phyloP scores from a whole-genome alignment of 2,888 invertebrate species.

The Falcaria lacertinaria region DNA sequence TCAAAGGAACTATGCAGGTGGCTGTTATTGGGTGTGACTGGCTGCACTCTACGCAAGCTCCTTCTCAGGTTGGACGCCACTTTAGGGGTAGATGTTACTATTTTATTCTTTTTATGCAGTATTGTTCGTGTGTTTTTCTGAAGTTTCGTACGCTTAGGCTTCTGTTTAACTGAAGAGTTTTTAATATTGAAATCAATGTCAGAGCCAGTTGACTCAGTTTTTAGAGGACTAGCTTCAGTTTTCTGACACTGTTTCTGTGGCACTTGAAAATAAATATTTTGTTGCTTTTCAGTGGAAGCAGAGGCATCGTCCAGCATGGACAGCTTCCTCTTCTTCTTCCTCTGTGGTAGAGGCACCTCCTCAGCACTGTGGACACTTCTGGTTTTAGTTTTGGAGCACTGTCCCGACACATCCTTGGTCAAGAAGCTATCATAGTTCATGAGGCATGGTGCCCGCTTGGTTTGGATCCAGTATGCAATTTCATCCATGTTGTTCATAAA shows the following conservation, averaged over 20 bases:
- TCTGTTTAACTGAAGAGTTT: constrained; percentile 42
- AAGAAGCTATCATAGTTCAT: constrained; percentile 57
- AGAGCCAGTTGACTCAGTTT: constrained; percentile 47
- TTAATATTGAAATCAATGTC: constrained; percentile 64
- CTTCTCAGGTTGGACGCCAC: constrained; percentile 41
- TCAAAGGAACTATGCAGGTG: constrained; percentile 53
- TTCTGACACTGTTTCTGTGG: constrained; percentile 38
- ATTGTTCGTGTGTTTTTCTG: constrained; percentile 37
- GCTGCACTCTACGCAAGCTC: constrained; percentile 52
- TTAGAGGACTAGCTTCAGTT: constrained; percentile 34
- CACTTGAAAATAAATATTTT: constrained; percentile 57
- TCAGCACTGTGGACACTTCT: constrained; percentile 36
- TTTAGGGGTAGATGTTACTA: constrained; percentile 62
- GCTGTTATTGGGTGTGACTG: constrained; percentile 33
- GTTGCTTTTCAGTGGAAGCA: constrained; percentile 41
- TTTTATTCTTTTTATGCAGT: constrained; percentile 51
- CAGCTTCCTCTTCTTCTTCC: constrained; percentile 59
- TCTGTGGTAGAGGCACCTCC: constrained; percentile 42
- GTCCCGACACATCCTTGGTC: constrained; percentile 41
- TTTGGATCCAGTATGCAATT: constrained; percentile 69
- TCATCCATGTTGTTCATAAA: constrained; percentile 73
- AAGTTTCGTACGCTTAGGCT: constrained; percentile 41
- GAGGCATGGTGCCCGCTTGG: constrained; percentile 69
- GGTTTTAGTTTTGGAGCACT: constrained; percentile 42
- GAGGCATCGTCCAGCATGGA: constrained; percentile 55